phyloP scores from a whole-genome alignment of 2,888 invertebrate species.

The Eutolmus rufibarbis region DNA sequence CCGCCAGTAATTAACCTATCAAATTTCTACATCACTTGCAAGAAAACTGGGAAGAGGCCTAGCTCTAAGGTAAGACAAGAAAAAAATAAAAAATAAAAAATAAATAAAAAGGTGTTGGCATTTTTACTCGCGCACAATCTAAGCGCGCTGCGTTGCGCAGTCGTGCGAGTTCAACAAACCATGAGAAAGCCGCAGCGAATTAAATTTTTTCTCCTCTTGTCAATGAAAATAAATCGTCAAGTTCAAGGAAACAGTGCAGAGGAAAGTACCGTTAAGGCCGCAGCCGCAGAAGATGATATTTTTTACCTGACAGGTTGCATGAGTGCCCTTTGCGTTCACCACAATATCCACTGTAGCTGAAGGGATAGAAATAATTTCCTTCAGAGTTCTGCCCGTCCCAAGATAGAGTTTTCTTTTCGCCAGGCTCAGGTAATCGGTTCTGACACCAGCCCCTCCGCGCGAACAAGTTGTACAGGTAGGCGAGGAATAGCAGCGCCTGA shows the following conservation, averaged over 20 bases:
- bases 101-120: background rate
- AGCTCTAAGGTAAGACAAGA: background rate
- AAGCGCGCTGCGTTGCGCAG: background rate
- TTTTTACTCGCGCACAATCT: background rate
- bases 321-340: constrained; percentile 6
- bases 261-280: constrained; percentile 41
- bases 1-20: constrained; percentile 6
- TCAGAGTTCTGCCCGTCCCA: background rate
- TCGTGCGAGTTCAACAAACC: constrained; percentile 26
- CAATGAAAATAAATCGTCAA: constrained; percentile 45
- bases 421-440: constrained; percentile 37
- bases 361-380: constrained; percentile 11
- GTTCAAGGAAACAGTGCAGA: constrained; percentile 47
- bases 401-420: constrained; percentile 11
- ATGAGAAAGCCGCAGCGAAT: constrained; percentile 26
- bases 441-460: constrained; percentile 42
- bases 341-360: constrained; percentile 14
- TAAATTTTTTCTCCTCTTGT: constrained; percentile 10
- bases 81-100: background rate
- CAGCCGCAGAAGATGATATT: constrained; percentile 47
- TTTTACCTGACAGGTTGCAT: constrained; percentile 47
- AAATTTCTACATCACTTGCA: constrained; percentile 17
- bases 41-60: background rate
- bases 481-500: background rate
- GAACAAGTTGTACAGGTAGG: constrained; percentile 31